phyloP scores from a whole-genome alignment of 23 tunicate species.

The Diplosoma virens region DNA sequence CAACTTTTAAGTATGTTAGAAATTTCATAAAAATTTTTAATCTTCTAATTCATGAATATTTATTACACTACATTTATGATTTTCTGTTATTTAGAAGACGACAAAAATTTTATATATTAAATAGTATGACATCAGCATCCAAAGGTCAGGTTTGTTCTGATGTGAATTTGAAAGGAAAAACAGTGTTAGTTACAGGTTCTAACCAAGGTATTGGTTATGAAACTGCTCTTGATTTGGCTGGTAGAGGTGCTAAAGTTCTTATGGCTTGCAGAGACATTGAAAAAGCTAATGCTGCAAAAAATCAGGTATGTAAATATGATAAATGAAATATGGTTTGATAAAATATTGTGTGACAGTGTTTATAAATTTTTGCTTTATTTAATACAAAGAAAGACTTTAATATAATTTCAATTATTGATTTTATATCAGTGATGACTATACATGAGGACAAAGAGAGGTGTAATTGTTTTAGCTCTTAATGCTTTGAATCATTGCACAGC shows the following conservation, averaged over 20 bases:
- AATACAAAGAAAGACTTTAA: too few relatives aligned
- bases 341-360: neutral
- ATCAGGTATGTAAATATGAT: neutral
- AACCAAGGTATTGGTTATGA: conserved; percentile 50
- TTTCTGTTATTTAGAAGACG: too few relatives aligned
- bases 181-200: conserved; percentile 39
- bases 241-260: conserved; percentile 37
- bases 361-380: neutral
- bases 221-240: conserved; percentile 38
- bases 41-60: too few relatives aligned
- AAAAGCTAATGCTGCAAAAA: conserved; percentile 24
- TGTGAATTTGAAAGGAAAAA: conserved; percentile 37
- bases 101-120: too few relatives aligned
- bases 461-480: too few relatives aligned
- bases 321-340: neutral
- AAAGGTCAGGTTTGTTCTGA: conserved; percentile 11
- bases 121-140: conserved; percentile 5
- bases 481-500: too few relatives aligned
- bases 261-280: conserved; percentile 38
- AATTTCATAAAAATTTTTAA: too few relatives aligned
- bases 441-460: too few relatives aligned
- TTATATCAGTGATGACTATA: too few relatives aligned
- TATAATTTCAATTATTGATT: too few relatives aligned
- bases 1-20: too few relatives aligned
- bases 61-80: too few relatives aligned